A percentile compares a stretch with the other conserved stretches of the same genome.
Conservation (phyloP, 2,797 vertebrate species). For the Myotis planiceps region DNA sequence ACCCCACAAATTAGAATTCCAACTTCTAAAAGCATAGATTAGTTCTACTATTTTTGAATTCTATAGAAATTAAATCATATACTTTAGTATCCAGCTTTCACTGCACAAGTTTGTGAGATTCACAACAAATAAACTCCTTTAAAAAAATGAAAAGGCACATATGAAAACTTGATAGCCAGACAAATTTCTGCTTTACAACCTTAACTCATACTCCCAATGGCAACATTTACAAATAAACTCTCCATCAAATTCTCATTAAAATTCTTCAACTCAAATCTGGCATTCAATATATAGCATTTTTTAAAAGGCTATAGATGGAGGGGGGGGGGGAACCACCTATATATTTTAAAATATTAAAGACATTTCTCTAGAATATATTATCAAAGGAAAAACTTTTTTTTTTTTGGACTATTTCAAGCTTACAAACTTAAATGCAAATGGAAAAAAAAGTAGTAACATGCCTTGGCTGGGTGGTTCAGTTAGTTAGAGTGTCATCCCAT, state of each 20-base stretch:
- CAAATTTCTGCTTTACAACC: constrained; percentile 42
- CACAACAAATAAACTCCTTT: constrained; percentile 45
- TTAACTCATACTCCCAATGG: constrained; percentile 17
- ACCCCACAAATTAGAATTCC: neutral
- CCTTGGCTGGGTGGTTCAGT: neutral
- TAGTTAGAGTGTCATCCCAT: neutral
- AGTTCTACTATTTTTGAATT: neutral
- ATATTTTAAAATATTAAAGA: constrained; percentile 58
- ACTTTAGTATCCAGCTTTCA: constrained; percentile 6
- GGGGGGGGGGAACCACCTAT: neutral
- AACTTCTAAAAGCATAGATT: neutral
- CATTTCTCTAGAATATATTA: constrained; percentile 41
- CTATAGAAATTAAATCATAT: neutral
- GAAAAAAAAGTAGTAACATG: neutral
- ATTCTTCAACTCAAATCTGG: constrained; percentile 51
- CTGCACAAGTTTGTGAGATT: constrained; percentile 6
- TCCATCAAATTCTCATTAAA: constrained; percentile 57
- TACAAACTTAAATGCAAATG: neutral
- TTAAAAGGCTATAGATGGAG: neutral
- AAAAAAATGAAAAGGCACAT: constrained; percentile 13
- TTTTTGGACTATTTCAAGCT: constrained; percentile 37
- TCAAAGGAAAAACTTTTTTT: neutral
- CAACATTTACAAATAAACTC: constrained; percentile 65
- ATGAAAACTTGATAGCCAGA: constrained; percentile 30
- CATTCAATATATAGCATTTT: constrained; percentile 27